Evolutionary conservation across 2,888 invertebrate species (phyloP).

Genomic region (Bellardia bayeri): DNA sequence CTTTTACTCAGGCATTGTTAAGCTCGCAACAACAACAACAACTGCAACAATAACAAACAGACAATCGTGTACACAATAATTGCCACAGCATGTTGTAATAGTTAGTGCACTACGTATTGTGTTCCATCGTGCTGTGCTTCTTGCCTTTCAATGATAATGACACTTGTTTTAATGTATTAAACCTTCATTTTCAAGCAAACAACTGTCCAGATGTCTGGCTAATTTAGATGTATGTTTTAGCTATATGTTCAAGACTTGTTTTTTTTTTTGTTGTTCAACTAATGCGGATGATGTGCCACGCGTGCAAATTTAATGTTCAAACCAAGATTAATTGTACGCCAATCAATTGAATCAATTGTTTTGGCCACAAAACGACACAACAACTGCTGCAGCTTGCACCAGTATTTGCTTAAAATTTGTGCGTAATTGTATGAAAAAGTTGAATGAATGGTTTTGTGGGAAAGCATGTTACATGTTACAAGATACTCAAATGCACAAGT

Average conservation of each 20-base stretch:
- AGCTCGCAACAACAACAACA: not conserved
- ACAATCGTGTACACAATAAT: constrained; percentile 26
- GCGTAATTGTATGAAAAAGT: constrained; percentile 32
- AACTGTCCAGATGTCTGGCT: constrained; percentile 55
- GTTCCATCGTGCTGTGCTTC: not conserved
- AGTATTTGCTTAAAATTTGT: constrained; percentile 36
- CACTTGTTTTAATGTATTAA: constrained; percentile 49
- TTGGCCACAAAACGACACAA: constrained; percentile 40
- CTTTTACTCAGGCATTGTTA: not conserved
- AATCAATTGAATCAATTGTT: constrained; percentile 66
- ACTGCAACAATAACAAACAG: too few relatives aligned
- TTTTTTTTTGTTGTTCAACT: not conserved
- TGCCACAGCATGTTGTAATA: constrained; percentile 50
- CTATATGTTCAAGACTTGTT: constrained; percentile 21
- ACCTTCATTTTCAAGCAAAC: constrained; percentile 50
- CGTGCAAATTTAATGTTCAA: constrained; percentile 41
- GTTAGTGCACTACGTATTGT: not conserved
- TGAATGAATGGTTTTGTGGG: not conserved
- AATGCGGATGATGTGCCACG: constrained; percentile 40
- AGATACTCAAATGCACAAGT: constrained; percentile 9
- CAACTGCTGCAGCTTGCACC: not conserved
- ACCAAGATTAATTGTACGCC: constrained; percentile 61
- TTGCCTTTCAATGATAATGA: constrained; percentile 49
- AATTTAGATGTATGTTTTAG: constrained; percentile 51
- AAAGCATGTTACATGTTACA: constrained; percentile 30